These are phyloP conservation scores for Mus pahari DNA, from an alignment of 2,113 vertebrate species.

Conservation along the genomic window DNA sequence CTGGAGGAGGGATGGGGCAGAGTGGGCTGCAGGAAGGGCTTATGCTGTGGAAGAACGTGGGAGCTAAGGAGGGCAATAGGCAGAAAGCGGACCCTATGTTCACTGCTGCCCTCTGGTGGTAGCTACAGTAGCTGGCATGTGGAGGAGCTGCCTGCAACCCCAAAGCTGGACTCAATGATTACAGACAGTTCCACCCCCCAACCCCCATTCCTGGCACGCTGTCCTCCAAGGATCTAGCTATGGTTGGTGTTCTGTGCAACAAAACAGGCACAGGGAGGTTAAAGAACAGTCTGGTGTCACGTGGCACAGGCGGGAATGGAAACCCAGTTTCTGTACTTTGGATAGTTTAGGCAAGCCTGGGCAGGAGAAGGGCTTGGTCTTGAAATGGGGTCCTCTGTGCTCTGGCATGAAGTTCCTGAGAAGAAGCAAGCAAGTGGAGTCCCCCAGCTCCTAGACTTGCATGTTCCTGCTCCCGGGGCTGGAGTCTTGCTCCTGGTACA, in stretches of 20 bases:
- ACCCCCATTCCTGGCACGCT: not conserved
- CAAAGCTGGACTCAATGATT: not conserved
- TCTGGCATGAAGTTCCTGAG: not conserved
- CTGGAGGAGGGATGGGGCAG: not conserved
- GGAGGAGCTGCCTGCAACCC: not conserved
- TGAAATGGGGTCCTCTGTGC: not conserved
- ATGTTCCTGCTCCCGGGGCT: not conserved
- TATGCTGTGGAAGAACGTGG: not conserved
- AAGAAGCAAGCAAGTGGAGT: not conserved
- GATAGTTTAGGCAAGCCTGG: not conserved
- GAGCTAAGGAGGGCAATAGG: not conserved
- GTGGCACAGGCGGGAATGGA: not conserved
- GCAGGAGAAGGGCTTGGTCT: not conserved
- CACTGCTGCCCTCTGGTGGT: slow-evolving; percentile 34
- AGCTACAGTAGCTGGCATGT: no score
- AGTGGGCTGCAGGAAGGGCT: not conserved
- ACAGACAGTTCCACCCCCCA: not conserved
- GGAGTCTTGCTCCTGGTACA: not conserved
- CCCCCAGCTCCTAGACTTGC: not conserved
- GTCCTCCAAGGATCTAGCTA: not conserved
- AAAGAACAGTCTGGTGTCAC: not conserved
- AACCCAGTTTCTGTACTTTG: not conserved
- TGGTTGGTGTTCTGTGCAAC: not conserved
- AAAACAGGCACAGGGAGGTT: not conserved
- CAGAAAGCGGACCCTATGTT: not conserved